Conservation (phyloP, 2,888 invertebrate genomes). For the Eremobia ochroleuca region DNA sequence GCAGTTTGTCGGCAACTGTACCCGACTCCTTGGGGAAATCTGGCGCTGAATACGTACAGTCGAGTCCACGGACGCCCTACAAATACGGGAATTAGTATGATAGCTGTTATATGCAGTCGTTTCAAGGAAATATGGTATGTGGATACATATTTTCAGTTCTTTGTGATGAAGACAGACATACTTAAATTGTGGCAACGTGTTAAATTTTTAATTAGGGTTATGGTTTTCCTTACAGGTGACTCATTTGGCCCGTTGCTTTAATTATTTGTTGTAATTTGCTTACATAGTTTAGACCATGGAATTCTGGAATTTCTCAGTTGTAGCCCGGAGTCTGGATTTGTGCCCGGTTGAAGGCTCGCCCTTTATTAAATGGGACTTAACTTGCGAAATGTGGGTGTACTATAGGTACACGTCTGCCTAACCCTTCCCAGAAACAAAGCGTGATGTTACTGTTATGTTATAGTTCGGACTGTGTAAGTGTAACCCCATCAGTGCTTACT, state of each 20-base stretch:
- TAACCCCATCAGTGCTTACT: no score
- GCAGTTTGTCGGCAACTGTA: conserved; percentile 65
- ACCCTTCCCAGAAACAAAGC: no score
- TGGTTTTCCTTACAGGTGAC: background rate
- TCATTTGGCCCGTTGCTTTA: background rate
- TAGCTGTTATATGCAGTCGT: conserved; percentile 42
- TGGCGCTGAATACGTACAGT: conserved; percentile 66
- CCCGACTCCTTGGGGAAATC: conserved; percentile 65
- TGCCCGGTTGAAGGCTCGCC: no score
- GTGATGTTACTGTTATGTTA: no score
- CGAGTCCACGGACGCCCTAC: conserved; percentile 60
- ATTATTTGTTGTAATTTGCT: background rate
- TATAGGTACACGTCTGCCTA: no score
- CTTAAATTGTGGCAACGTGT: background rate
- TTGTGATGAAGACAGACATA: background rate
- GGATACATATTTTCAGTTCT: background rate
- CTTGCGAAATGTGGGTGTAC: no score
- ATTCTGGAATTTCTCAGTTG: background rate
- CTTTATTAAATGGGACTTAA: no score
- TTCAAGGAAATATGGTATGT: conserved; percentile 16
- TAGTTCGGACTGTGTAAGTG: no score
- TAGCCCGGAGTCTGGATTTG: background rate
- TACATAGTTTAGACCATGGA: no score
- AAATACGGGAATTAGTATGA: conserved; percentile 63
- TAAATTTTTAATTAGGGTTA: background rate